Conservation (phyloP, 1,140 invertebrate species). For the Listronotus bonariensis region DNA sequence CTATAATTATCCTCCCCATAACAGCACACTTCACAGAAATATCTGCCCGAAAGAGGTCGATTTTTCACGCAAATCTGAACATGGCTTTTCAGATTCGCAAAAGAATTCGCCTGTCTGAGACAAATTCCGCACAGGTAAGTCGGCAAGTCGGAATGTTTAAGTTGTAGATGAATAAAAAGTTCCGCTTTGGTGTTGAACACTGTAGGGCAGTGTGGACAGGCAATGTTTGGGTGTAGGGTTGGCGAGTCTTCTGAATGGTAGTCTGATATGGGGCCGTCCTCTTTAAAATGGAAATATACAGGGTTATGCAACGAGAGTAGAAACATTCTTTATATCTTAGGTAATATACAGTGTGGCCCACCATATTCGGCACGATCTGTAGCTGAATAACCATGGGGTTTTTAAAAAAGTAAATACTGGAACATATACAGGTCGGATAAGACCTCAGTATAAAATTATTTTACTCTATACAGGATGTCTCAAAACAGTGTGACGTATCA, state of each 20-base stretch:
- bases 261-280: not conserved
- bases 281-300: too few relatives aligned
- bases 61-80: conserved; percentile 59
- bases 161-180: conserved; percentile 62
- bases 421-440: too few relatives aligned
- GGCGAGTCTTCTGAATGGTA: conserved; percentile 37
- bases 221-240: conserved; percentile 40
- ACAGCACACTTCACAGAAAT: conserved; percentile 61
- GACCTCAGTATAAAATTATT: too few relatives aligned
- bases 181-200: conserved; percentile 56
- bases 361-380: too few relatives aligned
- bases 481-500: too few relatives aligned
- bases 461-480: too few relatives aligned
- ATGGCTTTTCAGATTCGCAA: conserved; percentile 59
- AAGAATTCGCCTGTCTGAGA: conserved; percentile 60
- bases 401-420: too few relatives aligned
- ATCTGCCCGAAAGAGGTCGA: conserved; percentile 55
- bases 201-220: conserved; percentile 47
- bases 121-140: conserved; percentile 65
- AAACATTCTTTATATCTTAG: too few relatives aligned
- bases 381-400: too few relatives aligned
- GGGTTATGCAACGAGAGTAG: too few relatives aligned
- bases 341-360: too few relatives aligned
- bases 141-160: conserved; percentile 62
- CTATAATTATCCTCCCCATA: conserved; percentile 64